Evolutionary conservation across 2,888 invertebrate species (phyloP).

Genomic region (Pristionchus maxplancki): DNA sequence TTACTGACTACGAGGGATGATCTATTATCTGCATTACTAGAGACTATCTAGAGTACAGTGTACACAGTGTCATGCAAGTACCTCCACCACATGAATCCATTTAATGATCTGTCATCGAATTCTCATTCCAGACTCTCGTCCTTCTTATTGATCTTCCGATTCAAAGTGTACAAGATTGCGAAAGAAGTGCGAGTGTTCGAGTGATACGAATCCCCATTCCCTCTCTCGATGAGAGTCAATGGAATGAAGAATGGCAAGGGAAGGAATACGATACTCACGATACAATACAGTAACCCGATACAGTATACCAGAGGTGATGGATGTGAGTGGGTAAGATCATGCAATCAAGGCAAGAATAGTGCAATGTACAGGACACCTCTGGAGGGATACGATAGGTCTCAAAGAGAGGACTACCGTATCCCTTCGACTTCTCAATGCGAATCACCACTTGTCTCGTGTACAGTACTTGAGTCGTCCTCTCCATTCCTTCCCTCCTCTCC

Average conservation of each 20-base stretch:
- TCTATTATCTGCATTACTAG: background rate
- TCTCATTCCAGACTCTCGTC: conserved; percentile 8
- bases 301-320: conserved; percentile 33
- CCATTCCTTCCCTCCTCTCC: conserved; percentile 4
- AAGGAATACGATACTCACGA: background rate
- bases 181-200: conserved; percentile 4
- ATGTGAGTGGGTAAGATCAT: conserved; percentile 39
- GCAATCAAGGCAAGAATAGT: conserved; percentile 43
- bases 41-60: background rate
- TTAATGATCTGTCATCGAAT: background rate
- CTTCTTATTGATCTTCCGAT: conserved; percentile 36
- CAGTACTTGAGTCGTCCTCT: conserved; percentile 36
- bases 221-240: conserved; percentile 2
- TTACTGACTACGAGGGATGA: background rate
- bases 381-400: conserved; percentile 6
- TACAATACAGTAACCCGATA: conserved; percentile 47
- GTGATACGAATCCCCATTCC: background rate
- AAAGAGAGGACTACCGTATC: conserved; percentile 1
- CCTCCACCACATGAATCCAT: background rate
- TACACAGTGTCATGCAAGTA: conserved; percentile 20
- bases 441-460: conserved; percentile 36
- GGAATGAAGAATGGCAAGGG: background rate
- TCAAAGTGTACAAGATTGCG: conserved; percentile 26
- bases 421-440: conserved; percentile 6
- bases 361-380: conserved; percentile 36